phyloP scores from a whole-genome alignment of 2,797 vertebrate species.

The Acanthurus lineatus region DNA sequence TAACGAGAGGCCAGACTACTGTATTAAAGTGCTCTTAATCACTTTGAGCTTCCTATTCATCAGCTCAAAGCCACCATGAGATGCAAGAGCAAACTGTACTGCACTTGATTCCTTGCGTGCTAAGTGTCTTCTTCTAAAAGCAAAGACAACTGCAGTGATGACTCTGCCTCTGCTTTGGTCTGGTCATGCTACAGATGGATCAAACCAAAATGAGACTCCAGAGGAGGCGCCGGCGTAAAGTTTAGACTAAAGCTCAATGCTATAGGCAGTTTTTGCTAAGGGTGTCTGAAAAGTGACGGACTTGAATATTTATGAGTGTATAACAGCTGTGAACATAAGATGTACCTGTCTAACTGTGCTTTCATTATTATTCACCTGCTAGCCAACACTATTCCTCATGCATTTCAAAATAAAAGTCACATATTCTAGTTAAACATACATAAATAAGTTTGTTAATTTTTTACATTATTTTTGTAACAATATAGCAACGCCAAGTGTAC shows the following conservation, averaged over 20 bases:
- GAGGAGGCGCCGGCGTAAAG: conserved; percentile 20
- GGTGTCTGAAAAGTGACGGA: conserved; percentile 21
- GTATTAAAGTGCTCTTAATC: conserved; percentile 32
- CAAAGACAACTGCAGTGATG: conserved; percentile 27
- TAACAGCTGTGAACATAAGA: background rate
- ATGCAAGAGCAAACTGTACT: conserved; percentile 28
- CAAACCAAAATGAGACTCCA: conserved; percentile 12
- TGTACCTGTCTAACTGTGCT: background rate
- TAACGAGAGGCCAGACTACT: conserved; percentile 24
- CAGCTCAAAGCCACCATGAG: conserved; percentile 45
- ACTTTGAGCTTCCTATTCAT: conserved; percentile 29
- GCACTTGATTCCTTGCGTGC: conserved; percentile 43
- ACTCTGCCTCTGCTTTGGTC: conserved; percentile 27
- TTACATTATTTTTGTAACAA: background rate
- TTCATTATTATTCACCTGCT: background rate
- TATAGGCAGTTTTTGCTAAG: background rate
- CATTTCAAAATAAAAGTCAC: background rate
- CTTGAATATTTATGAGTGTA: background rate
- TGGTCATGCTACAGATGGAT: conserved; percentile 27
- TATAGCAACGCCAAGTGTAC: background rate
- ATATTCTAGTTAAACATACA: background rate
- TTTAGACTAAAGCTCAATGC: conserved; percentile 18
- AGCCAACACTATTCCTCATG: background rate
- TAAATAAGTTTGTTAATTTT: background rate
- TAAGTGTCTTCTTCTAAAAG: conserved; percentile 50